Conservation (phyloP, 2,797 vertebrate species). For the Myripristis jacobus region DNA sequence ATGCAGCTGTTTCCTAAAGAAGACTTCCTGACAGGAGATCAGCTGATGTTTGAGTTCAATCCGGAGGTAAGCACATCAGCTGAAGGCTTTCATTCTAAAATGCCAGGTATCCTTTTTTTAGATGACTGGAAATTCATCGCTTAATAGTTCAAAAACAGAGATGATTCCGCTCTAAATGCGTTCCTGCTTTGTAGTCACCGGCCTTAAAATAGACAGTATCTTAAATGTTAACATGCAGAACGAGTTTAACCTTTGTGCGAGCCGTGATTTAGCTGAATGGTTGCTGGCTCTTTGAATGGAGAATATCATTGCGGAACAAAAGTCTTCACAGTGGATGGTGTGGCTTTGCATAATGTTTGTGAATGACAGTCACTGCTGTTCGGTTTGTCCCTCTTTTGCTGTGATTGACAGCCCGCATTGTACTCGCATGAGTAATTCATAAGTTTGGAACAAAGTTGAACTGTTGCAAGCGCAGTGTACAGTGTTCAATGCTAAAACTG, state of each 20-base stretch:
- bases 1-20: constrained; percentile 94
- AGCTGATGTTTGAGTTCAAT: constrained; percentile 93
- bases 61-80: constrained; percentile 84
- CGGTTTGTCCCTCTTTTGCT: constrained; percentile 29
- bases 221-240: neutral
- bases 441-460: constrained; percentile 19
- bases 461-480: too few relatives aligned
- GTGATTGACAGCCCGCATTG: constrained; percentile 53
- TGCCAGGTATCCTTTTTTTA: constrained; percentile 36
- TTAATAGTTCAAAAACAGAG: neutral
- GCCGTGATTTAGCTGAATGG: constrained; percentile 24
- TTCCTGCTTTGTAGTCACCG: constrained; percentile 9
- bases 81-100: constrained; percentile 40
- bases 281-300: constrained; percentile 26
- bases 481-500: too few relatives aligned
- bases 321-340: constrained; percentile 33
- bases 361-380: constrained; percentile 19
- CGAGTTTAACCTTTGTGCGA: too few relatives aligned
- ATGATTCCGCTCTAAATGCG: constrained; percentile 15
- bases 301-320: constrained; percentile 42
- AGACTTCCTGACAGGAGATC: constrained; percentile 95
- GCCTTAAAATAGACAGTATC: neutral
- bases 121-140: neutral
- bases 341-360: constrained; percentile 48
- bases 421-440: constrained; percentile 38